Conservation (phyloP, 2,888 invertebrate genomes). For the Caenorhabditis sp. region DNA sequence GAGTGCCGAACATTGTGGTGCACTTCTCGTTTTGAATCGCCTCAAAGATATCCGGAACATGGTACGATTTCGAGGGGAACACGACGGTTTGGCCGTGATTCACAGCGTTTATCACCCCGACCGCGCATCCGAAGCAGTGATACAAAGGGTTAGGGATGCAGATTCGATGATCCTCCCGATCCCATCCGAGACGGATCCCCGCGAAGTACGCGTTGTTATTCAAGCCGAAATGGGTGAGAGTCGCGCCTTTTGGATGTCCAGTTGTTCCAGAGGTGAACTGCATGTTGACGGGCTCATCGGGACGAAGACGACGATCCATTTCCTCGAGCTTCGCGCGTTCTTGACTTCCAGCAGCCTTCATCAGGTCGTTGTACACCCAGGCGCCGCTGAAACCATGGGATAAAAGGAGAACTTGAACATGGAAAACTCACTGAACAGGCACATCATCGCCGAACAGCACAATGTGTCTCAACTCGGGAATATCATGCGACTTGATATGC, state of each 20-base stretch:
- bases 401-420: slow-evolving; percentile 1
- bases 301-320: slow-evolving; percentile 86
- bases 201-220: slow-evolving; percentile 89
- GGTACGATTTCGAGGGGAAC: slow-evolving; percentile 84
- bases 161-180: slow-evolving; percentile 69
- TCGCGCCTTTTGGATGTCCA: slow-evolving; percentile 88
- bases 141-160: slow-evolving; percentile 79
- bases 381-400: slow-evolving; percentile 84
- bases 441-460: slow-evolving; percentile 84
- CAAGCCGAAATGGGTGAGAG: slow-evolving; percentile 87
- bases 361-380: slow-evolving; percentile 84
- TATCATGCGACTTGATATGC: slow-evolving; percentile 63
- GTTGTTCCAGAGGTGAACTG: slow-evolving; percentile 88
- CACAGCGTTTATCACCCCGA: slow-evolving; percentile 86
- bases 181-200: slow-evolving; percentile 85
- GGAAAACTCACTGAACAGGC: slow-evolving; percentile 47
- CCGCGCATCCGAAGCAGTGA: slow-evolving; percentile 89
- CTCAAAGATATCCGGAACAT: slow-evolving; percentile 87
- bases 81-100: slow-evolving; percentile 84
- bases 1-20: slow-evolving; percentile 85
- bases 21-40: slow-evolving; percentile 88
- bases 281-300: slow-evolving; percentile 89
- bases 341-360: slow-evolving; percentile 83
- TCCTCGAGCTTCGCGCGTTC: slow-evolving; percentile 83
- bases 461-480: slow-evolving; percentile 85